Evolutionary conservation across 2,113 vertebrate species (phyloP).

Genomic region (Coracopsis vasa): DNA sequence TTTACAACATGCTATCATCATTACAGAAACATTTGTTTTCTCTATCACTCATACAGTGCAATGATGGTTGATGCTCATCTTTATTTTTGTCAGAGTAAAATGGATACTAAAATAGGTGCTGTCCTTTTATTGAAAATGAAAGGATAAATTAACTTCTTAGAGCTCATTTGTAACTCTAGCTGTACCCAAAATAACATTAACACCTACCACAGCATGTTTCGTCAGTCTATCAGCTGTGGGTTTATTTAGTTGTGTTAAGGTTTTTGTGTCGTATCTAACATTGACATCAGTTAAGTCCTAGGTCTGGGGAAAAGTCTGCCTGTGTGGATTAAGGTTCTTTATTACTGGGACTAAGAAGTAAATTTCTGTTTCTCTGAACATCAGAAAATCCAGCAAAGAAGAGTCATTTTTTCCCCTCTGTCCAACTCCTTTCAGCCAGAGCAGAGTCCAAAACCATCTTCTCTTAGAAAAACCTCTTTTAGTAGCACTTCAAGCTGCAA

Average conservation of each 20-base stretch:
- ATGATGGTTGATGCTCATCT: not conserved
- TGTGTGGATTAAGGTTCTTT: not conserved
- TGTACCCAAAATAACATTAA: slow-evolving; percentile 32
- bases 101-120: not conserved
- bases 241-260: not conserved
- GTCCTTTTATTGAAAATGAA: slow-evolving; percentile 20
- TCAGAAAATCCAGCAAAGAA: not conserved
- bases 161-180: slow-evolving; percentile 9
- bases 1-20: not conserved
- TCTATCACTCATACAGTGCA: not conserved
- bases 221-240: not conserved
- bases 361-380: not conserved
- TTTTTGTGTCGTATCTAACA: not conserved
- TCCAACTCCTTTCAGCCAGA: not conserved
- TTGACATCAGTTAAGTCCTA: not conserved
- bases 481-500: not conserved
- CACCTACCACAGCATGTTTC: not conserved
- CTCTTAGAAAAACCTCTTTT: not conserved
- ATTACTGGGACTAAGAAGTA: not conserved
- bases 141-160: slow-evolving; percentile 29
- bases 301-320: not conserved
- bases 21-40: slow-evolving; percentile 13
- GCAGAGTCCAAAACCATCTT: not conserved
- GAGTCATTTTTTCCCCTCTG: not conserved
- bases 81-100: slow-evolving; percentile 37